Conservation (phyloP, 2,797 vertebrate genomes). For the Avahi laniger region DNA sequence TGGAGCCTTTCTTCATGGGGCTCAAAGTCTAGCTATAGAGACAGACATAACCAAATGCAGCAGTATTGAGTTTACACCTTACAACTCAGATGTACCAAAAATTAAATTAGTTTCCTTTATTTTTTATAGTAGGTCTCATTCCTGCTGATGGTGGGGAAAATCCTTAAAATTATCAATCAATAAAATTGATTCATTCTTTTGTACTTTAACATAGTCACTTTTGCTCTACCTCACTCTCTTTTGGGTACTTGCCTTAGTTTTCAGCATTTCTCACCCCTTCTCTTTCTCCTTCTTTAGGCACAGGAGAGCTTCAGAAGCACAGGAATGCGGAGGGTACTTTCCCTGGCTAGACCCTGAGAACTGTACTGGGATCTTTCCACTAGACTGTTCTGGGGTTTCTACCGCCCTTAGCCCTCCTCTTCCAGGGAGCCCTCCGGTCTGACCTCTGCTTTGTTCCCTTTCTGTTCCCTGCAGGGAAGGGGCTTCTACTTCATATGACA, state of each 20-base stretch:
- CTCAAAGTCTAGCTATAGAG: not conserved
- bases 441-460: not conserved
- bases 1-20: not conserved
- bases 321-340: not conserved
- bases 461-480: not conserved
- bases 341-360: not conserved
- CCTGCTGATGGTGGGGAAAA: not conserved
- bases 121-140: not conserved
- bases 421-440: not conserved
- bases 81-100: not conserved
- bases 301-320: not conserved
- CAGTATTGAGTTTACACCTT: not conserved
- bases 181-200: not conserved
- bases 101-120: not conserved
- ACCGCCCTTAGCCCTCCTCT: not conserved
- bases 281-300: not conserved
- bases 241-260: not conserved
- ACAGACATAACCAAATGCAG: not conserved
- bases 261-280: not conserved
- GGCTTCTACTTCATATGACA: not conserved
- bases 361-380: not conserved
- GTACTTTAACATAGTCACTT: not conserved
- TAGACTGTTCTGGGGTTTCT: not conserved
- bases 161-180: not conserved
- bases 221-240: not conserved